Evolutionary conservation across 2,888 invertebrate genomes (phyloP), one percentile per base, ranked within the genome.

Genomic region (Melanostoma mellinum): DNA sequence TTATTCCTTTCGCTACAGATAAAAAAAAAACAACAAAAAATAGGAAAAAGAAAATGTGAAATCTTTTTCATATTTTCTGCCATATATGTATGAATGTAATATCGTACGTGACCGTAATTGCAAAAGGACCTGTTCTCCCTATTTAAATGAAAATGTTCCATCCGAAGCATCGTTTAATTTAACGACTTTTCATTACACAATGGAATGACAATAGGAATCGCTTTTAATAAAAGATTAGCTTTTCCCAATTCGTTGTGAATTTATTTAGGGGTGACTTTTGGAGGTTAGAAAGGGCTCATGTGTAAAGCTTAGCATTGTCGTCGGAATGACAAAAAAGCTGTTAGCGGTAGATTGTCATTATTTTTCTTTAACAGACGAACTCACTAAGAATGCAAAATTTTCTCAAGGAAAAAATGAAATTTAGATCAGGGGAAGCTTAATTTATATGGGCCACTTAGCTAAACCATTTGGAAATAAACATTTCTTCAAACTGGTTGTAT

Each of bases 201-300:
- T 36, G 36, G 79, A 78, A 84, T 79, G 79, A 84, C 78, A 84
- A 84, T 84, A 53, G 74, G 74, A 69, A 69, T 69, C n/a, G 60
- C 79, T 79, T 84, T 84, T 84, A 84, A 84, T 84, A 84, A 84
- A 79, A 84, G 79, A 84, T 84, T 84, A 84, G 84, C 67, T 74
- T 46, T 38, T 38, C 74, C 60, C 65, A 36, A 84, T 77, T 78
- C 58, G 82, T 50, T 72, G 56, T 73, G 82, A 84, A 84, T 79
- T 84, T 79, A 42, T 75, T 73, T 61, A 58, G 61, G 44, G 74
- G 32, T 55, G 50, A 75, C 32, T 36, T 75, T 33, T n/a, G 5
- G 30, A 58, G 74, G 60, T 61, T 55, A 65, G 36, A 32, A 30
- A 6, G 69, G 79, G 48, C 65, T 79, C 79, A 84, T 79, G 71